phyloP scores from a whole-genome alignment of 2,888 invertebrate species.

The Lithophane socia region DNA sequence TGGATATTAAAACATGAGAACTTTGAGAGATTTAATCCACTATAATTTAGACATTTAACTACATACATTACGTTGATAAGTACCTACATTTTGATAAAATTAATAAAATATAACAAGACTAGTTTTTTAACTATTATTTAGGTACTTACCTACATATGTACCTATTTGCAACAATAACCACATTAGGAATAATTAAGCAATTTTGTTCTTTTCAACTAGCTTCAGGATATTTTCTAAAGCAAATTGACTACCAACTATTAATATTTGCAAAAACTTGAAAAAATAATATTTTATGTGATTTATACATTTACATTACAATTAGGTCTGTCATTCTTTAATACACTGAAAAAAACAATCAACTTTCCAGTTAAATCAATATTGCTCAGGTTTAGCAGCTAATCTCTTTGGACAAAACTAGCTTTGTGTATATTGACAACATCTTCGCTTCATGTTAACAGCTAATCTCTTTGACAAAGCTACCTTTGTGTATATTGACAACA shows the following conservation, averaged over 20 bases:
- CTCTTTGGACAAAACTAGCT: slow-evolving; percentile 10
- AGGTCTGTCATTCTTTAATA: not conserved
- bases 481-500: too few relatives aligned
- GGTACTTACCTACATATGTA: not conserved
- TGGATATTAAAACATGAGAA: slow-evolving; percentile 42
- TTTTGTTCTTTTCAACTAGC: too few relatives aligned
- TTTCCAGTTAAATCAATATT: slow-evolving; percentile 11
- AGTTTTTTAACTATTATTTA: not conserved
- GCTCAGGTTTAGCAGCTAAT: not conserved
- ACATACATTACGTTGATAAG: not conserved
- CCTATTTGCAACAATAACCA: not conserved
- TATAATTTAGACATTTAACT: not conserved
- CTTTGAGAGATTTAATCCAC: slow-evolving; percentile 27
- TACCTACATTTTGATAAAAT: not conserved
- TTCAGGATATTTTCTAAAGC: too few relatives aligned
- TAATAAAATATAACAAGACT: not conserved
- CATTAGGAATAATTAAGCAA: too few relatives aligned
- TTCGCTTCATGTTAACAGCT: not conserved
- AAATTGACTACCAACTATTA: too few relatives aligned
- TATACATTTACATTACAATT: too few relatives aligned
- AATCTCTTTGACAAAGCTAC: too few relatives aligned
- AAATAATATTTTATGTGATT: too few relatives aligned
- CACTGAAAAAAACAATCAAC: too few relatives aligned
- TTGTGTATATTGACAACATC: not conserved
- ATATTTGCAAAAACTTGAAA: too few relatives aligned